A percentile compares a stretch with the other conserved stretches of the same genome.
Conservation (phyloP, 2,797 vertebrate species). For the Scomberomorus guttatus region DNA sequence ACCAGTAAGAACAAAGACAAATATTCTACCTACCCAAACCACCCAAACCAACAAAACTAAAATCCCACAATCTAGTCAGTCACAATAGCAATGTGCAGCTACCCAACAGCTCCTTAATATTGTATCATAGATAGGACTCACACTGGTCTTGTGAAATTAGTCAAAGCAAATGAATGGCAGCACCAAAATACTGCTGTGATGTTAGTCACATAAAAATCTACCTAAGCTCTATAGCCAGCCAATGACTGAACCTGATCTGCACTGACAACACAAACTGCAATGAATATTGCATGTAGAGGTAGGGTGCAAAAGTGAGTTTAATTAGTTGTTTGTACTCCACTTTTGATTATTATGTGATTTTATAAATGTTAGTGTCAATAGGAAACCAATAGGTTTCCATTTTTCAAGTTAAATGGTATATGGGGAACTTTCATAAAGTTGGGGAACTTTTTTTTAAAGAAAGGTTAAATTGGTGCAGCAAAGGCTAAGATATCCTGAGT, state of each 20-base stretch:
- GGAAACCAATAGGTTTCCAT: not conserved
- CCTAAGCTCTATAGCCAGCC: not conserved
- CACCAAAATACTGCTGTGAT: slow-evolving; percentile 6
- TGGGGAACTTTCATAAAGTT: too few species aligned
- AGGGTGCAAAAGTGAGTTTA: slow-evolving; percentile 2
- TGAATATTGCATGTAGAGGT: not conserved
- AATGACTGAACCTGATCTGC: slow-evolving; percentile 4
- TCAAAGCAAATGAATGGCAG: slow-evolving; percentile 38
- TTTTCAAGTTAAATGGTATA: not conserved
- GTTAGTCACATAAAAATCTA: slow-evolving; percentile 23
- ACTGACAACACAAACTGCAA: slow-evolving; percentile 7
- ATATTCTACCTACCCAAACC: not conserved
- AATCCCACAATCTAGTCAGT: slow-evolving; percentile 14
- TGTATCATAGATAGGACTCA: not conserved
- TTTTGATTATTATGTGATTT: not conserved
- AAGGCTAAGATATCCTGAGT: too few species aligned
- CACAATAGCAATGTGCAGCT: slow-evolving; percentile 12
- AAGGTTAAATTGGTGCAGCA: too few species aligned
- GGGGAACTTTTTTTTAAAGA: too few species aligned
- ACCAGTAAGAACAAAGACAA: slow-evolving; percentile 4
- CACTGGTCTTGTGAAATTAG: not conserved
- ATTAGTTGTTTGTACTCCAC: not conserved
- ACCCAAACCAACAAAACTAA: not conserved
- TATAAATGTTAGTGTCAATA: not conserved
- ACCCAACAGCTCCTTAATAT: not conserved